Evolutionary conservation across 2,113 vertebrate species (phyloP).

Genomic region (Eurystomus gularis): DNA sequence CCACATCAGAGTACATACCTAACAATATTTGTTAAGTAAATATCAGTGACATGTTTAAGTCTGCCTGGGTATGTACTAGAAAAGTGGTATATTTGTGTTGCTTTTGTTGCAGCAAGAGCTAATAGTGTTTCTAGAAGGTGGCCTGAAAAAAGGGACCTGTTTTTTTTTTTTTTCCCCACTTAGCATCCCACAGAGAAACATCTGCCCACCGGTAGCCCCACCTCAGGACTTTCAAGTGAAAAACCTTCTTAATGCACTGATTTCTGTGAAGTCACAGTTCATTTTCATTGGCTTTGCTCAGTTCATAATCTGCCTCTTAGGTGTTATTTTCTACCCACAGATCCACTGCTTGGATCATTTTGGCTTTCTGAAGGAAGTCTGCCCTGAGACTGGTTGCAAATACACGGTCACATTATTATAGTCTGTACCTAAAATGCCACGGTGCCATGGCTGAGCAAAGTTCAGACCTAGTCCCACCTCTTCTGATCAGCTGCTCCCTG

Average conservation of each 20-base stretch:
- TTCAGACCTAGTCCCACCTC: not conserved
- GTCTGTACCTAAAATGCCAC: not conserved
- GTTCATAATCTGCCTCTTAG: not conserved
- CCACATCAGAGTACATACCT: not conserved
- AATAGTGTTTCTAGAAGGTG: not conserved
- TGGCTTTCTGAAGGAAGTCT: not conserved
- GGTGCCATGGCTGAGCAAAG: not conserved
- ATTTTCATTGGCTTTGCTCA: not conserved
- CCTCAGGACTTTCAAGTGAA: not conserved
- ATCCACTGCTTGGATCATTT: not conserved
- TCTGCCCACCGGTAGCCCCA: not conserved
- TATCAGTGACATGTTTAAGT: slow-evolving; percentile 22
- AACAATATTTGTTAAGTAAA: slow-evolving; percentile 24
- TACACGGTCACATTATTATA: not conserved
- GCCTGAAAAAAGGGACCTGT: not conserved
- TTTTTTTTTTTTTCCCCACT: not conserved
- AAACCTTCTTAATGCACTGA: not conserved
- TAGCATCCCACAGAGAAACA: not conserved
- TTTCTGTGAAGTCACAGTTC: not conserved
- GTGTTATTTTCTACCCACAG: not conserved
- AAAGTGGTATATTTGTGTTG: not conserved
- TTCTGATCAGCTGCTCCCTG: not conserved
- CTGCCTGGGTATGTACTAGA: not conserved
- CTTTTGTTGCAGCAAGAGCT: not conserved
- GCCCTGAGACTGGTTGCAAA: not conserved